A percentile compares a stretch with the other conserved stretches of the same genome.
These are phyloP conservation scores for Acipenser ruthenus DNA, from an alignment of 2,797 vertebrate species.

Conservation along the genomic window DNA sequence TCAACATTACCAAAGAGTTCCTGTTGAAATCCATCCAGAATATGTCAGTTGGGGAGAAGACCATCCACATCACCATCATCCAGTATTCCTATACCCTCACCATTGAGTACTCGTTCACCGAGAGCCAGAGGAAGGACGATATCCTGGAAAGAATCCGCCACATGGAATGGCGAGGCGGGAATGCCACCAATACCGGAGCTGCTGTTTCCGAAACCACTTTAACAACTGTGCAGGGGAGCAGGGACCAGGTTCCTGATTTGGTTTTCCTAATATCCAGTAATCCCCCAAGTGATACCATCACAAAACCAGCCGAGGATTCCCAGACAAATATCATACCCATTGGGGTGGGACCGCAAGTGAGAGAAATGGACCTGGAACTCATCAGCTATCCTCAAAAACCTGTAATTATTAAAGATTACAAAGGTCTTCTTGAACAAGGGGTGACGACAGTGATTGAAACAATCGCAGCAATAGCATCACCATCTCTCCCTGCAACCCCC, in stretches of 20 bases:
- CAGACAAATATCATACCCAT: constrained; percentile 66
- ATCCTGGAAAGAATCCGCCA: constrained; percentile 61
- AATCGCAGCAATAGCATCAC: constrained; percentile 37
- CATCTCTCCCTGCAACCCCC: constrained; percentile 9
- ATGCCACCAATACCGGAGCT: constrained; percentile 75
- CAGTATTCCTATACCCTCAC: constrained; percentile 75
- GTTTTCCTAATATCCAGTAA: constrained; percentile 89
- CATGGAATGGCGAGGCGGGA: constrained; percentile 73
- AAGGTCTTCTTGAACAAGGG: constrained; percentile 39
- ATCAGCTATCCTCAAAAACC: constrained; percentile 62
- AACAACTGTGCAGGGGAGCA: constrained; percentile 39
- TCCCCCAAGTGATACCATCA: constrained; percentile 82
- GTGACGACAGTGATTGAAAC: constrained; percentile 47
- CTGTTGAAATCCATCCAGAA: constrained; percentile 63
- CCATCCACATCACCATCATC: constrained; percentile 71
- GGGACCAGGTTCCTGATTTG: constrained; percentile 58
- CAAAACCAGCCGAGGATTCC: constrained; percentile 44
- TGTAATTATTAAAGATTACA: constrained; percentile 65
- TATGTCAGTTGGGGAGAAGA: constrained; percentile 59
- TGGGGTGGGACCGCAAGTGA: constrained; percentile 63
- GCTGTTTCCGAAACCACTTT: constrained; percentile 62
- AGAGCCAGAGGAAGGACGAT: constrained; percentile 46
- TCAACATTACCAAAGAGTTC: constrained; percentile 68
- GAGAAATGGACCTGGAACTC: constrained; percentile 55
- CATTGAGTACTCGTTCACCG: constrained; percentile 68